Evolutionary conservation across 2,797 vertebrate species (phyloP), one percentile per base, ranked within the genome.

Genomic region (Enteromius paludinosus): DNA sequence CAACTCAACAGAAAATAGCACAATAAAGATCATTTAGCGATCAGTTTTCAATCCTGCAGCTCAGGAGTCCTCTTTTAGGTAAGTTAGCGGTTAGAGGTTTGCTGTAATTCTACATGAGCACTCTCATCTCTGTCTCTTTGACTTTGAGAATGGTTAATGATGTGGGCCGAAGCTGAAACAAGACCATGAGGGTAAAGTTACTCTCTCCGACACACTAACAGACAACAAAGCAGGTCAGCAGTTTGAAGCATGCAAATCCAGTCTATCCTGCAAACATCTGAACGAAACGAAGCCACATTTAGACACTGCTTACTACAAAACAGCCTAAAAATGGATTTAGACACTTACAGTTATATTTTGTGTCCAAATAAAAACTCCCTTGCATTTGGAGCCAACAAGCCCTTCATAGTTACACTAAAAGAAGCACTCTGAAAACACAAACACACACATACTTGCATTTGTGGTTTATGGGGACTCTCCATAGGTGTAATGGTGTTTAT

Each of bases 141-240:
- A 76, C 77, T 83, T 73, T 77, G 75, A 82, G 80, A 80, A 85
- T 83, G 52, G 45, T 70, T 83, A 83, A 87, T 83, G 80, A 83
- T 75, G 66, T 59, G 64, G 41, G 56, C 23, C 72, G 7, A 8
- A 30, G 56, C 76, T 89, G 85, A 85, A 89, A 89, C 65, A 64
- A 78, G 68, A 81, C 75, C 68, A 70, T 23, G 23, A 54, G 81
- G 79, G 73, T 86, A 82, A 64, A 78, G 83, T 86, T 86, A 86
- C 88, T 43, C 79, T 83, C 71, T 75, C 56, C 73, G 64, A 43
- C 61, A 68, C 43, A 47, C 8, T 17, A 52, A 75, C 54, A 71
- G n/a, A 83, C 72, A 15, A 52, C 52, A 73, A 78, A 74, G 62
- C 61, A 81, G 83, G 69, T 81, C 71, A 76, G 73, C 64, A 56